These are phyloP conservation scores for Crotophaga sulcirostris DNA, from an alignment of 2,113 vertebrate species.

Conservation along the genomic window DNA sequence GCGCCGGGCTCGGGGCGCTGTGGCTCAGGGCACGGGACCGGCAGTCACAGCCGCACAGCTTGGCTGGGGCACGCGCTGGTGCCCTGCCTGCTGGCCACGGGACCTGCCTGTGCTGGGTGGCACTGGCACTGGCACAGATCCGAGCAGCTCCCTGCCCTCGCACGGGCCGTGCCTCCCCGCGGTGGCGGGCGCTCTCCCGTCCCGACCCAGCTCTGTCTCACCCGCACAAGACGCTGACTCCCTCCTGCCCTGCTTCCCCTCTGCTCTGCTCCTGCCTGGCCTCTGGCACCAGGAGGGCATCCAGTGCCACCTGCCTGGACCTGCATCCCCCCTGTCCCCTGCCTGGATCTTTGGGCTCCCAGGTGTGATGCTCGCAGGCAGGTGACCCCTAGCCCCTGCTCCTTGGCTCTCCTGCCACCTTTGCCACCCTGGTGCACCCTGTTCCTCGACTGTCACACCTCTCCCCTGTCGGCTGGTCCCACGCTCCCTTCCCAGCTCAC, in stretches of 20 bases:
- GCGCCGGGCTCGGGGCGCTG: rapidly evolving
- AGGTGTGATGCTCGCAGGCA: background rate
- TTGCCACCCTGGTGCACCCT: background rate
- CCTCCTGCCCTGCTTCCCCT: background rate
- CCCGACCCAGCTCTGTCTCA: background rate
- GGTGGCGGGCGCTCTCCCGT: rapidly evolving
- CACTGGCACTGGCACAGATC: background rate
- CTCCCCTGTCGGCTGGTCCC: background rate
- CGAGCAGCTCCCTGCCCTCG: background rate
- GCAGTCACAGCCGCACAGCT: background rate
- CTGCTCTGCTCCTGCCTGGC: background rate
- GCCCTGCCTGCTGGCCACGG: background rate
- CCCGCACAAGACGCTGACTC: slow-evolving; percentile 31
- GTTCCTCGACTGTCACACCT: rapidly evolving
- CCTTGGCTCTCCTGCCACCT: background rate
- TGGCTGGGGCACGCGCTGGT: rapidly evolving
- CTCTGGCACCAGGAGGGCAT: rapidly evolving
- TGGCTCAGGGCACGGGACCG: background rate
- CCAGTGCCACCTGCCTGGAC: background rate
- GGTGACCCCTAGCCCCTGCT: background rate
- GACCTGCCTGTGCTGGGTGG: rapidly evolving
- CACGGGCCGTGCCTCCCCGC: rapidly evolving
- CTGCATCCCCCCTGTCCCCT: background rate
- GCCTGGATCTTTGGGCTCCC: background rate
- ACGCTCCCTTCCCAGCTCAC: background rate